These are phyloP conservation scores for Himalopsyche tibetana DNA, from an alignment of 2,888 invertebrate species.

Conservation along the genomic window DNA sequence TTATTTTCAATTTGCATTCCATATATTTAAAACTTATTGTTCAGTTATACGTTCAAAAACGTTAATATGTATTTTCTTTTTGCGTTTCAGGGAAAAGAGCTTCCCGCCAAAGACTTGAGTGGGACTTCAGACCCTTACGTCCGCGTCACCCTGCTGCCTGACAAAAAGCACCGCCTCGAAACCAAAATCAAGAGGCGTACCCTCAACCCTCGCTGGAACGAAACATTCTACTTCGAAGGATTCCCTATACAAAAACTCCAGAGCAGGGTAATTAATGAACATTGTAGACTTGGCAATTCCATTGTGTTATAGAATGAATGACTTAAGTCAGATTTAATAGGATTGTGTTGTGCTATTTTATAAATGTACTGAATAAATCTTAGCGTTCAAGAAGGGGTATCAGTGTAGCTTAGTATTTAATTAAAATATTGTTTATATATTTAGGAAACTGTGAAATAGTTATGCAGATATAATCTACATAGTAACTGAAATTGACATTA, in stretches of 20 bases:
- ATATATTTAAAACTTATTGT: too few species aligned
- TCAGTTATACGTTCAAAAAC: too few species aligned
- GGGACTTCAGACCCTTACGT: conserved; percentile 96
- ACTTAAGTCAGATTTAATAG: too few species aligned
- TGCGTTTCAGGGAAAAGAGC: conserved; percentile 87
- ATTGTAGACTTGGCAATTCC: background rate
- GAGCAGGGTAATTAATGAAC: conserved; percentile 80
- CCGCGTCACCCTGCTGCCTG: conserved; percentile 90
- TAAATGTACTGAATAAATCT: background rate
- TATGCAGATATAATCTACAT: too few species aligned
- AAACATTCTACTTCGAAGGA: conserved; percentile 96
- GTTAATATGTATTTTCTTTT: conserved; percentile 17
- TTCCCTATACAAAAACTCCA: conserved; percentile 96
- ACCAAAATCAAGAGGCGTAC: conserved; percentile 95
- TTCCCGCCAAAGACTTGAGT: conserved; percentile 95
- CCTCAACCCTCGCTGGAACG: conserved; percentile 94
- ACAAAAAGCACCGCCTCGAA: conserved; percentile 94
- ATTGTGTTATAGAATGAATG: too few species aligned
- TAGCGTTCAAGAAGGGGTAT: background rate
- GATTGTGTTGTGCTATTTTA: too few species aligned
- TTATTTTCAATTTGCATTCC: too few species aligned
- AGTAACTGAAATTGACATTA: too few species aligned
- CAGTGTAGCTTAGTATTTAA: conserved; percentile 12
- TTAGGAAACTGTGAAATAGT: too few species aligned
- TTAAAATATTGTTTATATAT: too few species aligned